Conservation (phyloP, 2,113 vertebrate species). For the Piaya cayana region DNA sequence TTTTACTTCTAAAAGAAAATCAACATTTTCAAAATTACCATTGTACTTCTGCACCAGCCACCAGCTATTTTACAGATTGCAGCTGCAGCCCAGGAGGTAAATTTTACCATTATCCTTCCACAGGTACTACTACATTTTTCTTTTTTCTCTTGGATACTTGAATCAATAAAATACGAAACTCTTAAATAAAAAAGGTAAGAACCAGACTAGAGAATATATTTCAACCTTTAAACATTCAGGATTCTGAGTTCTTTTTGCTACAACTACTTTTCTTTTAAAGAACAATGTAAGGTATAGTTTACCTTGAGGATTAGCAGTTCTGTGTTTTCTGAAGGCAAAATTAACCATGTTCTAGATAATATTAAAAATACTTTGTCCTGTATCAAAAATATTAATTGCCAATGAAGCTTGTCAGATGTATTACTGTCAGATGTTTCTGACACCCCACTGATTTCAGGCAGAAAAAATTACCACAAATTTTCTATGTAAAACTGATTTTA, state of each 20-base stretch:
- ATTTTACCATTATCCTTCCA: not conserved
- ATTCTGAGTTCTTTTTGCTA: not conserved
- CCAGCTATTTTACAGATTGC: not conserved
- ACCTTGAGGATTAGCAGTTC: not conserved
- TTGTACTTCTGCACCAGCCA: not conserved
- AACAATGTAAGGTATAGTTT: not conserved
- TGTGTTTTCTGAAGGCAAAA: not conserved
- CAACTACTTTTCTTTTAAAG: not conserved
- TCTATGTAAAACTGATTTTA: not conserved
- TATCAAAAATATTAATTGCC: not conserved
- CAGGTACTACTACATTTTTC: not conserved
- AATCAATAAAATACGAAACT: not conserved
- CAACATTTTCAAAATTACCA: not conserved
- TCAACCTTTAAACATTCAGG: not conserved
- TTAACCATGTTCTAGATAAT: not conserved
- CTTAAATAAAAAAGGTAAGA: not conserved
- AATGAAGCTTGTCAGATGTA: not conserved
- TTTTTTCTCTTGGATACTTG: not conserved
- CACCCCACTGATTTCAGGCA: not conserved
- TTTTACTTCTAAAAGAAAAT: not conserved
- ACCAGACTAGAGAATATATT: not conserved
- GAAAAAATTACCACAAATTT: not conserved
- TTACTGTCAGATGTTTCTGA: not conserved
- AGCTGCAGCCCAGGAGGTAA: not conserved
- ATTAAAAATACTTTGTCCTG: not conserved